These are phyloP conservation scores for Athetis lepigone DNA, from an alignment of 2,888 invertebrate genomes.

Conservation along the genomic window DNA sequence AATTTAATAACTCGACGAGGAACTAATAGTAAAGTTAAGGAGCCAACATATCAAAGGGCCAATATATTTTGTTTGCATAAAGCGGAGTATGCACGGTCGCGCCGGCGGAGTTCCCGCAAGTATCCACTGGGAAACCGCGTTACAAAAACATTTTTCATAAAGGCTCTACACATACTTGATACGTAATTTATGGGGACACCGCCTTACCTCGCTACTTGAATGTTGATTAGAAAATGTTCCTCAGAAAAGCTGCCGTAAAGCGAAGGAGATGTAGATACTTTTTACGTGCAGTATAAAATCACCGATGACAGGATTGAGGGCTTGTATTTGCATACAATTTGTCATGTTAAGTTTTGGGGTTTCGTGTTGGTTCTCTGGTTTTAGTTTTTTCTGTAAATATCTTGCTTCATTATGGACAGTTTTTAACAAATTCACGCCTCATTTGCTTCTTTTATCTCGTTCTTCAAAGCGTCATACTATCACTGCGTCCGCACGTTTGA, in stretches of 20 bases:
- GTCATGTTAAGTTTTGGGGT: constrained; percentile 23
- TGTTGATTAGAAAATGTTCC: constrained; percentile 83
- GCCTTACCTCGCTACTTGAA: constrained; percentile 82
- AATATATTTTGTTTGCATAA: constrained; percentile 80
- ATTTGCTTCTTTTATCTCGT: no score
- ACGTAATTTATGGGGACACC: constrained; percentile 89
- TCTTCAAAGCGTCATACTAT: no score
- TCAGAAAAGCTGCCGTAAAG: constrained; percentile 48
- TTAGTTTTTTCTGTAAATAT: constrained; percentile 14
- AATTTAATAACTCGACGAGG: constrained; percentile 68
- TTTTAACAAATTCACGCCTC: neutral
- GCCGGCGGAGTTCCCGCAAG: constrained; percentile 72
- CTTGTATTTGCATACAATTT: constrained; percentile 52
- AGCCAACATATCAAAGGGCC: constrained; percentile 76
- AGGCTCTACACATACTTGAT: constrained; percentile 86
- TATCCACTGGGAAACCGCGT: constrained; percentile 72
- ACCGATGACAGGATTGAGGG: constrained; percentile 43
- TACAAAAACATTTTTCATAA: constrained; percentile 88
- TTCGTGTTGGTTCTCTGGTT: constrained; percentile 14
- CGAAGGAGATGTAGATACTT: constrained; percentile 44
- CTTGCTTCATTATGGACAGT: neutral
- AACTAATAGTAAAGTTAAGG: constrained; percentile 77
- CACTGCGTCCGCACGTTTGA: no score
- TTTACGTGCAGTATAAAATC: constrained; percentile 56
- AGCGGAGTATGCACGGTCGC: constrained; percentile 62